Conservation (phyloP, 1,140 invertebrate species). For the Sarcophaga peregrina region DNA sequence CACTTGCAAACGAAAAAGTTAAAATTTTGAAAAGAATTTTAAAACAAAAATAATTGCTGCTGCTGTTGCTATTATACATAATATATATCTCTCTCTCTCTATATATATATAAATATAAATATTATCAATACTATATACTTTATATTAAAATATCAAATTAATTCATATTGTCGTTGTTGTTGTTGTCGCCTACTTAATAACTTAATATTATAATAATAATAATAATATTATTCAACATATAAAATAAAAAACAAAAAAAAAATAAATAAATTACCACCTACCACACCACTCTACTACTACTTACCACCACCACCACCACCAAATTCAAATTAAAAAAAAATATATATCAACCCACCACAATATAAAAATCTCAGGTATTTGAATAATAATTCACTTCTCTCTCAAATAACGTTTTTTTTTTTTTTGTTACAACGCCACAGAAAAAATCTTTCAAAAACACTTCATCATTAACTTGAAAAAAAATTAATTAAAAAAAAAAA, state of each 20-base stretch:
- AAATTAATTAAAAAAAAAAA: constrained; percentile 6
- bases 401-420: not conserved
- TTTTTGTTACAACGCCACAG: not conserved
- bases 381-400: not conserved
- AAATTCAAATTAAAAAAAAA: constrained; percentile 8
- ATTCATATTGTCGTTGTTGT: constrained; percentile 46
- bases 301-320: constrained; percentile 39
- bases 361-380: constrained; percentile 9
- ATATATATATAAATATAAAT: constrained; percentile 31
- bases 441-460: constrained; percentile 28
- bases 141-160: no score
- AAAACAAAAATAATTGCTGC: constrained; percentile 38
- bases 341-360: constrained; percentile 14
- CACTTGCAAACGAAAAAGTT: no score
- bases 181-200: constrained; percentile 45
- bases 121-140: constrained; percentile 32
- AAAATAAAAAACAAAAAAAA: no score
- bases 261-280: not conserved
- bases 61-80: constrained; percentile 44
- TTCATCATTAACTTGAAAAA: constrained; percentile 28
- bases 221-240: not conserved
- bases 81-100: constrained; percentile 15
- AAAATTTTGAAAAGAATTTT: not conserved
- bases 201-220: constrained; percentile 24
- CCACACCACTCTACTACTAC: constrained; percentile 39